Percentiles rank a stretch among this genome's conserved stretches.
phyloP scores from a whole-genome alignment of 2,113 vertebrate species.

The Microtus ochrogaster region DNA sequence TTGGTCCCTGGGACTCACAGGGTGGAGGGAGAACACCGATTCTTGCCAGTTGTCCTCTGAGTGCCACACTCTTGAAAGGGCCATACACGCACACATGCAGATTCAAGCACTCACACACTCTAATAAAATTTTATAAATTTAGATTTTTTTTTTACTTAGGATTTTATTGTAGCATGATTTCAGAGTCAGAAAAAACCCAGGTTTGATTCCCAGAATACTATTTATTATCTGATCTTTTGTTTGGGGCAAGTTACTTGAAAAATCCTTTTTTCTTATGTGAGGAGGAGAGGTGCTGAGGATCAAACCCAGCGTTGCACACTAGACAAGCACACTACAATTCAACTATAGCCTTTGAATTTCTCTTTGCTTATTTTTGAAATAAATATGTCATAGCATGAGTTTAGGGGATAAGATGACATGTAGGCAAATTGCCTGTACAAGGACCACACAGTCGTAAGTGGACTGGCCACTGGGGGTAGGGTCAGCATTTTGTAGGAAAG shows the following conservation, averaged over 20 bases:
- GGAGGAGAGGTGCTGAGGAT: background rate
- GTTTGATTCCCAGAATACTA: background rate
- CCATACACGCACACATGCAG: background rate
- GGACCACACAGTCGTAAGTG: background rate
- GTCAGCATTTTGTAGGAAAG: background rate
- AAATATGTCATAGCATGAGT: background rate
- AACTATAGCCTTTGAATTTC: background rate
- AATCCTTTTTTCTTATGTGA: background rate
- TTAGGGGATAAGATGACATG: background rate
- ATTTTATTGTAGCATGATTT: background rate
- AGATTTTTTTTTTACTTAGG: background rate
- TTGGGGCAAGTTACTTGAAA: conserved; percentile 1
- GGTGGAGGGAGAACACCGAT: background rate
- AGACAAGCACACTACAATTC: background rate
- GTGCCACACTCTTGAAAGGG: background rate
- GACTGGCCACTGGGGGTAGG: background rate
- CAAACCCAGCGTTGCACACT: background rate
- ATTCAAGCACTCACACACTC: background rate
- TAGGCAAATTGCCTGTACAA: background rate
- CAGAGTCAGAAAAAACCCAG: background rate
- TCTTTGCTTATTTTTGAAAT: conserved; percentile 41
- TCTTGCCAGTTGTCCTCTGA: background rate
- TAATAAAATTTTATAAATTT: background rate
- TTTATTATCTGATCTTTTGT: conserved; percentile 15
- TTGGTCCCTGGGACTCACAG: too few relatives aligned